Conservation (phyloP, 2,113 vertebrate genomes). For the Amazona guildingii region DNA sequence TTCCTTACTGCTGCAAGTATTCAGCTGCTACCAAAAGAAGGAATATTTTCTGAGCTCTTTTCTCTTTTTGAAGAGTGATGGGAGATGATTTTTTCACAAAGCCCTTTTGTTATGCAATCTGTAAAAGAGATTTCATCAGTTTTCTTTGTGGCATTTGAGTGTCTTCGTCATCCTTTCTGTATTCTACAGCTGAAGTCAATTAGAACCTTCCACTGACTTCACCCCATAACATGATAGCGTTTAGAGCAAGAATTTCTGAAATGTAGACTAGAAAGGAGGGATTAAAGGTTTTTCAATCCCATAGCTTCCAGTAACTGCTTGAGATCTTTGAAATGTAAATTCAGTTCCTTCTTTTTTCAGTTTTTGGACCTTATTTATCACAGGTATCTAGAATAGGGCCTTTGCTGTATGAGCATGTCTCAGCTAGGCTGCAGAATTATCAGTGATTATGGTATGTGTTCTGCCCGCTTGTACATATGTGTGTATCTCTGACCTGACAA, state of each 20-base stretch:
- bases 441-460: rapidly evolving
- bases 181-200: conserved; percentile 30
- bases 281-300: not conserved
- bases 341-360: not conserved
- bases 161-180: not conserved
- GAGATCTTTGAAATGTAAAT: conserved; percentile 5
- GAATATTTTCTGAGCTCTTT: not conserved
- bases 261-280: not conserved
- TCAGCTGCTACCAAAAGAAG: not conserved
- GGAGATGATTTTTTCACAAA: conserved; percentile 21
- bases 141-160: not conserved
- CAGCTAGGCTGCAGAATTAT: not conserved
- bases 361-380: not conserved
- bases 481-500: not conserved
- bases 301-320: not conserved
- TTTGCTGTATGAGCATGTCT: rapidly evolving
- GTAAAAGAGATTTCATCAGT: not conserved
- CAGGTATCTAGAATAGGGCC: not conserved
- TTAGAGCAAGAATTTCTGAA: not conserved
- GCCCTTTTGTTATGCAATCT: conserved; percentile 14
- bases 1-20: not conserved
- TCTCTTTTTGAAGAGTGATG: not conserved
- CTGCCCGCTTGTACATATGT: rapidly evolving
- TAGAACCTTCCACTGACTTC: conserved; percentile 11
- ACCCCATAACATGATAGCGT: rapidly evolving